Percentiles rank a stretch among this genome's conserved stretches.
Evolutionary conservation across 2,113 vertebrate genomes (phyloP).

Genomic region (Motacilla tschutschensis): DNA sequence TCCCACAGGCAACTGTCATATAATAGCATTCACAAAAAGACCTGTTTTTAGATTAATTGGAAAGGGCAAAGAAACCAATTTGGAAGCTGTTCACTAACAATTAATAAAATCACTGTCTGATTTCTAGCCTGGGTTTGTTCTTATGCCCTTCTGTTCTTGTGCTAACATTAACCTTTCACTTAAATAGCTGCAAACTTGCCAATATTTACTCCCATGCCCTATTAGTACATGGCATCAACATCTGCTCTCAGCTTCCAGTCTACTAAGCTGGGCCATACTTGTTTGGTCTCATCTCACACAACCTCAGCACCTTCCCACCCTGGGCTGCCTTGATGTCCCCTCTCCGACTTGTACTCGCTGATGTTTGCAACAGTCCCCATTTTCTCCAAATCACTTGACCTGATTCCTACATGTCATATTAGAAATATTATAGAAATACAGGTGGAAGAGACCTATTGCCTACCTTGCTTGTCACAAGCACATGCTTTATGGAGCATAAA

Average conservation of each 20-base stretch:
- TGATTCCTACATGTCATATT: not conserved
- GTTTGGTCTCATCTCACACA: not conserved
- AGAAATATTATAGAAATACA: not conserved
- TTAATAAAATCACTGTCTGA: not conserved
- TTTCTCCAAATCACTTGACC: not conserved
- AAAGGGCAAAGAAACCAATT: slow-evolving; percentile 23
- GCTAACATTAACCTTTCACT: slow-evolving; percentile 28
- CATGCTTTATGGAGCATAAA: not conserved
- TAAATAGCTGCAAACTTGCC: not conserved
- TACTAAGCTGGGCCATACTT: not conserved
- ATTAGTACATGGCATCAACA: not conserved
- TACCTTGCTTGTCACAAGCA: not conserved
- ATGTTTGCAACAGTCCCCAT: not conserved
- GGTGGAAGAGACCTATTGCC: not conserved
- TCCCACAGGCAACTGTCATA: slow-evolving; percentile 7
- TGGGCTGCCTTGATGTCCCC: not conserved
- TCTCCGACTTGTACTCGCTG: not conserved
- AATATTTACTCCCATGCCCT: slow-evolving; percentile 35
- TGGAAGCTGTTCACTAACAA: slow-evolving; percentile 13
- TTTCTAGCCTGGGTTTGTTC: slow-evolving; percentile 23
- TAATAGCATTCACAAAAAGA: slow-evolving; percentile 13
- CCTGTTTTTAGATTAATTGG: slow-evolving; percentile 32
- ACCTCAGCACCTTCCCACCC: not conserved
- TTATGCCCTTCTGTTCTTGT: slow-evolving; percentile 1
- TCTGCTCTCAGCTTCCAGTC: not conserved